A percentile compares a stretch with the other conserved stretches of the same genome.
phyloP scores from a whole-genome alignment of 1,140 invertebrate species.

The Venustaconcha ellipsiformis region DNA sequence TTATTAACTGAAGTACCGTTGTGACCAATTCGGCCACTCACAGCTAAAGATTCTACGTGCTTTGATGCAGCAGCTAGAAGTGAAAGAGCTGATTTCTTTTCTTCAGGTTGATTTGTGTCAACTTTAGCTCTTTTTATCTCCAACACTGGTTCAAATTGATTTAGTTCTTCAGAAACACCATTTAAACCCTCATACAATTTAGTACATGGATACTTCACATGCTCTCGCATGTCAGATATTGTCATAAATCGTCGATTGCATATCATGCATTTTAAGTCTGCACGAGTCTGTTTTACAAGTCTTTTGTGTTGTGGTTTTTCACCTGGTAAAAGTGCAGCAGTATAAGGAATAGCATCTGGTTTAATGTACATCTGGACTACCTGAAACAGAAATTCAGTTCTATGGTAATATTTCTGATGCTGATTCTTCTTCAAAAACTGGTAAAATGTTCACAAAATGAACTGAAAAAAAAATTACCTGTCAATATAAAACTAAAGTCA shows the following conservation, averaged over 20 bases:
- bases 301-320: slow-evolving; percentile 24
- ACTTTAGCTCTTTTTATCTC: slow-evolving; percentile 20
- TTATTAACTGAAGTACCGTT: too few relatives aligned
- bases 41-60: slow-evolving; percentile 25
- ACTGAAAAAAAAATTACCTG: too few relatives aligned
- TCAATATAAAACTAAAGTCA: too few relatives aligned
- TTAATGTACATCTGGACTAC: slow-evolving; percentile 32
- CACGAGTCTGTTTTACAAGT: slow-evolving; percentile 22
- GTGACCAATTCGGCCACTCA: too few relatives aligned
- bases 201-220: slow-evolving; percentile 54
- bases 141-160: slow-evolving; percentile 11
- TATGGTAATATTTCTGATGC: neutral
- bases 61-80: slow-evolving; percentile 29
- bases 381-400: slow-evolving; percentile 8
- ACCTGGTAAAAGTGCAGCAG: slow-evolving; percentile 8
- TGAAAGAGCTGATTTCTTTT: slow-evolving; percentile 14
- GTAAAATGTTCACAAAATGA: too few relatives aligned
- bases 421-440: too few relatives aligned
- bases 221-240: slow-evolving; percentile 51
- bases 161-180: slow-evolving; percentile 9
- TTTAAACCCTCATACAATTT: slow-evolving; percentile 9
- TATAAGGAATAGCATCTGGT: slow-evolving; percentile 24
- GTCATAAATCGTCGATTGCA: slow-evolving; percentile 46
- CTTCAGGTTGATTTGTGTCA: neutral
- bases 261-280: slow-evolving; percentile 45